phyloP scores from a whole-genome alignment of 2,888 invertebrate genomes.

The Rhingia campestris region DNA sequence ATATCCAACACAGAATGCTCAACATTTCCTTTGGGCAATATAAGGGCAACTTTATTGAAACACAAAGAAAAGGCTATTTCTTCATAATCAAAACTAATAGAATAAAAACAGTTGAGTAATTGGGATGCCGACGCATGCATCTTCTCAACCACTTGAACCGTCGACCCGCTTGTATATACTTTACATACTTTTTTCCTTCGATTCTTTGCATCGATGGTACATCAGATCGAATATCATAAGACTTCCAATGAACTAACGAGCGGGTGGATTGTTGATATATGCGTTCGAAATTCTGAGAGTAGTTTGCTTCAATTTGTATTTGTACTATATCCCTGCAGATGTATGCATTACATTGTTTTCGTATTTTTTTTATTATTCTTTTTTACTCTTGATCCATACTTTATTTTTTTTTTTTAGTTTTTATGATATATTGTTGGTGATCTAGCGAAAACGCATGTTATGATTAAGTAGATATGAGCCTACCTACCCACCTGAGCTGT shows the following conservation, averaged over 20 bases:
- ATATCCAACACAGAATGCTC: conserved; percentile 5
- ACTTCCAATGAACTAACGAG: conserved; percentile 2
- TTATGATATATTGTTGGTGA: too few relatives aligned
- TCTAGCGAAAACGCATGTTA: too few relatives aligned
- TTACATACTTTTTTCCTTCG: background rate
- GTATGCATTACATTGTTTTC: too few relatives aligned
- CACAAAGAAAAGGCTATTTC: conserved; percentile 5
- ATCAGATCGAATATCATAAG: conserved; percentile 32
- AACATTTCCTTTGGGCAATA: conserved; percentile 13
- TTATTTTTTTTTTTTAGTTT: too few relatives aligned
- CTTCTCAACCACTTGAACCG: conserved; percentile 50
- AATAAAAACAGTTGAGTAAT: conserved; percentile 39
- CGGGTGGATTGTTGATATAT: conserved; percentile 1
- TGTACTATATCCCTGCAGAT: background rate
- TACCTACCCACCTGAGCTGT: too few relatives aligned
- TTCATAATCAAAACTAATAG: conserved; percentile 42
- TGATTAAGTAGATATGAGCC: too few relatives aligned
- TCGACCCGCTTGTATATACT: conserved; percentile 37
- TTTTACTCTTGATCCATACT: too few relatives aligned
- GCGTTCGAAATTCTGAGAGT: conserved; percentile 1
- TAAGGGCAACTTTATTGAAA: conserved; percentile 11
- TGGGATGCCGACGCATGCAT: conserved; percentile 37
- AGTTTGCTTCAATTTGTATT: background rate
- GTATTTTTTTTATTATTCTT: too few relatives aligned
- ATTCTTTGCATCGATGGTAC: conserved; percentile 19